phyloP scores from a whole-genome alignment of 1,140 invertebrate genomes.

The Oscheius sp. region DNA sequence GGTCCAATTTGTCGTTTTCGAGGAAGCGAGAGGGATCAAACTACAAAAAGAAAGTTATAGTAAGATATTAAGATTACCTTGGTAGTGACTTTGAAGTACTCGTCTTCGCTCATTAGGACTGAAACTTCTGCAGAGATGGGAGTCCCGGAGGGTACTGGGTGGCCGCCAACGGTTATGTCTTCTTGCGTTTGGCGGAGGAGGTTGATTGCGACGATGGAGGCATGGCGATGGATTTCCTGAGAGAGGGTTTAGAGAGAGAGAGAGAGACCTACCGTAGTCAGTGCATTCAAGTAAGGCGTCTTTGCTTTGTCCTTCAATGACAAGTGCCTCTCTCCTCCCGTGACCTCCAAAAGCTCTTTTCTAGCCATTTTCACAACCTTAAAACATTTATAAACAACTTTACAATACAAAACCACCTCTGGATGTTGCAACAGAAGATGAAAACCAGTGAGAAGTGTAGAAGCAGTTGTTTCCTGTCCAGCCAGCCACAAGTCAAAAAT shows the following conservation, averaged over 20 bases:
- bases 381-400: neutral
- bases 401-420: constrained; percentile 1
- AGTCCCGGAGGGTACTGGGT: constrained; percentile 3
- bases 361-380: neutral
- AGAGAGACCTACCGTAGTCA: constrained; percentile 8
- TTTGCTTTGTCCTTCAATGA: neutral
- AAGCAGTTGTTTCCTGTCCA: constrained; percentile 31
- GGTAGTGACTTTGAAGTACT: constrained; percentile 24
- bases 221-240: constrained; percentile 31
- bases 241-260: too few species aligned
- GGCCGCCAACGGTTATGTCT: constrained; percentile 11
- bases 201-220: constrained; percentile 33
- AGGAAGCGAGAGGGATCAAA: constrained; percentile 1
- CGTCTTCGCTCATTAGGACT: constrained; percentile 23
- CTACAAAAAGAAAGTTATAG: neutral
- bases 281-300: constrained; percentile 18
- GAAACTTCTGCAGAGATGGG: constrained; percentile 27
- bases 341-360: neutral
- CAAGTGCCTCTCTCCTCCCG: neutral
- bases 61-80: constrained; percentile 6
- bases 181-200: constrained; percentile 19
- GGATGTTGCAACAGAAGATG: constrained; percentile 22
- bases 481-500: constrained; percentile 33
- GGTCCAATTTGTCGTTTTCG: neutral
- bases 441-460: constrained; percentile 20